phyloP scores from a whole-genome alignment of 2,797 vertebrate species.

The Chelon auratus region DNA sequence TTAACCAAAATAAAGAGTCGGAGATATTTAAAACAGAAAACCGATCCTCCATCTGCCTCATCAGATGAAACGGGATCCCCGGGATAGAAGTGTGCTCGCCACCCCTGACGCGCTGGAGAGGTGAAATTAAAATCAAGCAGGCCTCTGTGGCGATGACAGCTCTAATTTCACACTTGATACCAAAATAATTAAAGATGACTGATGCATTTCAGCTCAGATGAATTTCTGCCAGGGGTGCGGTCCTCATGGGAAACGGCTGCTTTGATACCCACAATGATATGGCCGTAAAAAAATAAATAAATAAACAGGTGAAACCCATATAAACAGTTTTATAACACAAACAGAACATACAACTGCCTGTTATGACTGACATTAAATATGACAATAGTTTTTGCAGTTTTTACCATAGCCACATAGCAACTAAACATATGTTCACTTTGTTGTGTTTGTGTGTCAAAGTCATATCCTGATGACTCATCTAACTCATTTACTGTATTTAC shows the following conservation, averaged over 20 bases:
- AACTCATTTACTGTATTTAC: neutral
- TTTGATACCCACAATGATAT: neutral
- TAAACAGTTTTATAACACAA: neutral
- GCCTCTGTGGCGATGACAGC: constrained; percentile 34
- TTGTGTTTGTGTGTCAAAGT: no score
- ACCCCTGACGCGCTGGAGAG: constrained; percentile 14
- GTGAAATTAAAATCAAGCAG: constrained; percentile 46
- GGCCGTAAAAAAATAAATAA: neutral
- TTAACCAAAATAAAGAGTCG: constrained; percentile 55
- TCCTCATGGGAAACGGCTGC: neutral
- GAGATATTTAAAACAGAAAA: constrained; percentile 68
- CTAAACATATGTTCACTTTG: no score
- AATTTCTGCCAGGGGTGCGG: neutral
- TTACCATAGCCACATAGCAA: neutral
- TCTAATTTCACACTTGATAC: constrained; percentile 55
- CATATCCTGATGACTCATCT: neutral
- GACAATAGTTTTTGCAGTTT: neutral
- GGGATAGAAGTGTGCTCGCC: constrained; percentile 10
- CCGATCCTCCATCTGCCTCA: constrained; percentile 49
- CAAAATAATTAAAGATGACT: constrained; percentile 49
- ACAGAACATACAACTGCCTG: constrained; percentile 5
- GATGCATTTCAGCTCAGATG: constrained; percentile 19
- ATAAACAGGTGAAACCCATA: neutral
- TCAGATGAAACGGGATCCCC: constrained; percentile 50
- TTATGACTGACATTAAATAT: constrained; percentile 24